phyloP scores from a whole-genome alignment of 2,113 vertebrate genomes.

The Plotosus lineatus region DNA sequence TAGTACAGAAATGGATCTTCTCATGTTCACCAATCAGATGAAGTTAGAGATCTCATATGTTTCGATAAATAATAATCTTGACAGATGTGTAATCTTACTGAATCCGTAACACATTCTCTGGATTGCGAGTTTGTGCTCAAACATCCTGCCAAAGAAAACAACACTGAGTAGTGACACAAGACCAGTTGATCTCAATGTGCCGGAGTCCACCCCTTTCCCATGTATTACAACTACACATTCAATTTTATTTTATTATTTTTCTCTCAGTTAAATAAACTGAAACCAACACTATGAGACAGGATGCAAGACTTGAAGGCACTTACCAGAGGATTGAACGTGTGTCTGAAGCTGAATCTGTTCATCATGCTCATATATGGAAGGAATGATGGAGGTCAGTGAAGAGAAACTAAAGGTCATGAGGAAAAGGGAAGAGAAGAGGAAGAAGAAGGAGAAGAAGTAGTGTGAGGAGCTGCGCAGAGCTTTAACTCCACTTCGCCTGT shows the following conservation, averaged over 20 bases:
- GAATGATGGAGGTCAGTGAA: neutral
- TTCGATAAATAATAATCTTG: neutral
- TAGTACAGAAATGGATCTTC: neutral
- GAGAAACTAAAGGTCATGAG: neutral
- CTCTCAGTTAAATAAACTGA: neutral
- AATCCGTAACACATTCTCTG: neutral
- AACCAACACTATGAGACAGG: neutral
- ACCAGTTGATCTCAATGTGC: neutral
- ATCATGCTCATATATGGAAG: neutral
- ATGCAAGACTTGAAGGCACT: conserved; percentile 34
- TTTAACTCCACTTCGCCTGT: conserved; percentile 57
- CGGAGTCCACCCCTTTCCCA: neutral
- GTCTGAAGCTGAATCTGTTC: conserved; percentile 21
- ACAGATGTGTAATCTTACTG: neutral
- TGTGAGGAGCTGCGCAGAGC: conserved; percentile 35
- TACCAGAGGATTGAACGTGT: conserved; percentile 34
- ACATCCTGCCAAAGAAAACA: neutral
- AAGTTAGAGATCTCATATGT: neutral
- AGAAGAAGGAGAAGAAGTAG: conserved; percentile 28
- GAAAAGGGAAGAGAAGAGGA: no score
- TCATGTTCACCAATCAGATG: neutral
- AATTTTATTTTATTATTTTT: neutral
- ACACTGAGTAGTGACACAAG: neutral
- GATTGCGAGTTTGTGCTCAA: neutral
- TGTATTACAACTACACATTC: neutral